Conservation (phyloP, 2,113 vertebrate genomes). For the Sinocyclocheilus anshuiensis region DNA sequence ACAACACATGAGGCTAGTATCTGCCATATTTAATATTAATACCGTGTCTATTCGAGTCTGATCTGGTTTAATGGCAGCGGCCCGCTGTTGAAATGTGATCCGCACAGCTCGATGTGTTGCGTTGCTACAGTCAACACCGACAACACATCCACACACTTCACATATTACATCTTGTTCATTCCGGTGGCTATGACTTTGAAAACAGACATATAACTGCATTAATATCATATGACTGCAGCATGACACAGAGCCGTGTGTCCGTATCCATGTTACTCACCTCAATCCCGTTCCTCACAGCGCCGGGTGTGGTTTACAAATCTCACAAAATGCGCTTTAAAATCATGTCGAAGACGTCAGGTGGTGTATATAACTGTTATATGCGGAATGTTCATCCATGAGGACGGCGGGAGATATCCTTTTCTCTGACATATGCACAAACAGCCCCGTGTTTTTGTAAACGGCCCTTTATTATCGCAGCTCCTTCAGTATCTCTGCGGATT, state of each 20-base stretch:
- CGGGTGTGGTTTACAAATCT: conserved; percentile 75
- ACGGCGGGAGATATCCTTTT: not conserved
- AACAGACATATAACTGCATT: not conserved
- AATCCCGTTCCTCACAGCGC: conserved; percentile 65
- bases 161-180: not conserved
- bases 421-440: conserved; percentile 7
- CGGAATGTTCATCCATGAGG: conserved; percentile 32
- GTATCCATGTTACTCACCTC: conserved; percentile 67
- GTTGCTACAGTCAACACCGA: conserved; percentile 46
- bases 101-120: conserved; percentile 13
- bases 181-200: conserved; percentile 8
- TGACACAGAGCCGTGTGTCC: conserved; percentile 33
- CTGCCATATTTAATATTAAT: not conserved
- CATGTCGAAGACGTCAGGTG: conserved; percentile 55
- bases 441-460: conserved; percentile 44
- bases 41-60: not conserved
- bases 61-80: conserved; percentile 19
- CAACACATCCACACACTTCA: not conserved
- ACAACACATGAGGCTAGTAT: not conserved
- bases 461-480: conserved; percentile 69
- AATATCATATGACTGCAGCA: not conserved
- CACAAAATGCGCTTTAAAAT: conserved; percentile 56
- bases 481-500: conserved; percentile 80
- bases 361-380: conserved; percentile 53
- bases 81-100: conserved; percentile 49